Evolutionary conservation across 2,113 vertebrate species (phyloP), one percentile per base, ranked within the genome.

Genomic region (Gnathochromis pfefferi): DNA sequence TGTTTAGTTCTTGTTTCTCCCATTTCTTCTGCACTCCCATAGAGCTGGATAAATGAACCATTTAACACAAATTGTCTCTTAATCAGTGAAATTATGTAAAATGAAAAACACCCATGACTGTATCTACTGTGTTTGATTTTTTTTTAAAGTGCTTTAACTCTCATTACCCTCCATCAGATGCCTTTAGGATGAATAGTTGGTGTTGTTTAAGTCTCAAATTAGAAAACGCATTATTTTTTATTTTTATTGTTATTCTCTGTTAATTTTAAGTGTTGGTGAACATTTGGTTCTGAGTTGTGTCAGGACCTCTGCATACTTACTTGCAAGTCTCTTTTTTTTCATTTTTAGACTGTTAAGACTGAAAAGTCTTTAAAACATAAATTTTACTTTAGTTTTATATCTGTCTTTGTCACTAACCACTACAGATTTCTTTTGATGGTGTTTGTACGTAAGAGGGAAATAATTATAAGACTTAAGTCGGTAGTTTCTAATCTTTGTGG

Each of bases 141-240:
- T 82, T 3, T 86, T 83, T 4, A n/a, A 82, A 88, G 55, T 89
- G 80, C 55, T 85, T 58, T 65, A 33, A 6, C 28, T 65, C 21
- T 85, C 75, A 4, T 35, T 54, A 10, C 26, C 35, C 53, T 84
- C 68, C 58, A 63, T 89, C 81, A 70, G 88, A 81, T 85, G 90
- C 55, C 90, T 91, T 80, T 85, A 28, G n/a, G 7, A 81, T 42
- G 9, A 80, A 49, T 14, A 57, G 14, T 17, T 57, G 79, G 19
- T 1, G 47, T 68, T 54, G 11, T 81, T 55, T 47, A 7, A 81
- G 21, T 82, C 13, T n/a, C n/a, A 79, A 78, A 78, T 33, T 6
- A 33, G 45, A 78, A 83, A 89, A 68, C 0, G 2, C 4, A 65
- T 26, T 45, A 10, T 45, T 26, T 73, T n/a, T 42, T 5, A 2